These are phyloP conservation scores for Megaceryle torquata DNA, from an alignment of 2,113 vertebrate genomes.

Conservation along the genomic window DNA sequence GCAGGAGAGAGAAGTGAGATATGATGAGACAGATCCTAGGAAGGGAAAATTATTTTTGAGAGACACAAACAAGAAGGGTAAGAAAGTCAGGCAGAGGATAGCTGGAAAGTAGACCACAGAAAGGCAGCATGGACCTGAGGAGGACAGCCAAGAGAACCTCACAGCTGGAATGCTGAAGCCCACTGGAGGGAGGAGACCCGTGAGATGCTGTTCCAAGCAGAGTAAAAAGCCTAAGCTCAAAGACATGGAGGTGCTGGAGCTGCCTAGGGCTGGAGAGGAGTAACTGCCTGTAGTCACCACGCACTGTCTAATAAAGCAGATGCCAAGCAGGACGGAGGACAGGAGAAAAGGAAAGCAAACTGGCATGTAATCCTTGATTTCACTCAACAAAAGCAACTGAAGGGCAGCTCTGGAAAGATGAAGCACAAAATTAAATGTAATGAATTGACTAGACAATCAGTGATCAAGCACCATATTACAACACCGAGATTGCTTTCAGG, in stretches of 20 bases:
- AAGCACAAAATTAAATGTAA: not conserved
- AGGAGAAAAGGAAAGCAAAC: not conserved
- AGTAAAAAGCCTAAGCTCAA: not conserved
- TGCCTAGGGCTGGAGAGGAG: not conserved
- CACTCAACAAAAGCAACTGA: slow-evolving; percentile 4
- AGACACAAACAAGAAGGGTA: not conserved
- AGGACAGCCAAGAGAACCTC: not conserved
- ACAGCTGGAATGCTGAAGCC: not conserved
- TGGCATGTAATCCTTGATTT: not conserved
- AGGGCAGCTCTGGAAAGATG: not conserved
- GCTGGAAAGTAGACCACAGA: not conserved
- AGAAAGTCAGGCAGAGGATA: not conserved
- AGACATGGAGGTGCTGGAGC: not conserved
- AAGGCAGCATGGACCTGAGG: not conserved
- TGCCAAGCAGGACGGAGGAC: not conserved
- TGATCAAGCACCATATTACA: not conserved
- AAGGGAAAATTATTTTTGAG: not conserved
- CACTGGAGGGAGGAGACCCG: not conserved
- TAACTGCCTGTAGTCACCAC: not conserved
- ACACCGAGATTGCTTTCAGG: not conserved
- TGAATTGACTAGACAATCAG: not conserved
- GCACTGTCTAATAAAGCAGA: not conserved
- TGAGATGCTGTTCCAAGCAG: not conserved
- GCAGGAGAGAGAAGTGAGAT: not conserved
- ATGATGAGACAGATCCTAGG: not conserved